Percentiles rank a stretch among this genome's conserved stretches.
Conservation (phyloP, 2,888 invertebrate species). For the Andrena trimmerana region DNA sequence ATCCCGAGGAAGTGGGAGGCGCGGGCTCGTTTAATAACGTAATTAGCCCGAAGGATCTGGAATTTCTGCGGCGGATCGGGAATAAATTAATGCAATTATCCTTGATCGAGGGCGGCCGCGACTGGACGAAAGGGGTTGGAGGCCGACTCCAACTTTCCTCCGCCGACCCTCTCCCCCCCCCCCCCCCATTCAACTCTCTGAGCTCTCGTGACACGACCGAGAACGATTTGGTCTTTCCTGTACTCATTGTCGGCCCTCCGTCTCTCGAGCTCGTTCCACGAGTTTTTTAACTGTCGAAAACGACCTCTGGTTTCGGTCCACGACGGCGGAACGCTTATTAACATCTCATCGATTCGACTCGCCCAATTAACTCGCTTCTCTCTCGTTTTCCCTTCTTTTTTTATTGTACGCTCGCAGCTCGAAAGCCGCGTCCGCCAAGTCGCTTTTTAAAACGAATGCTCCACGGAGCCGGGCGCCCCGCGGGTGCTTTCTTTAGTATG, state of each 20-base stretch:
- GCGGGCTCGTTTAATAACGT: constrained; percentile 73
- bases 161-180: not conserved
- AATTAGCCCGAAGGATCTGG: constrained; percentile 77
- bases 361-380: constrained; percentile 75
- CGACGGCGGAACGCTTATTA: constrained; percentile 50
- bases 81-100: constrained; percentile 82
- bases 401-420: constrained; percentile 16
- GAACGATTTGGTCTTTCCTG: constrained; percentile 53
- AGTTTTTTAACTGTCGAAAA: constrained; percentile 15
- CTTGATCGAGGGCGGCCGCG: constrained; percentile 60
- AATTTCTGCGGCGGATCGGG: constrained; percentile 76
- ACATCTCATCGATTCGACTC: constrained; percentile 70
- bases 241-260: constrained; percentile 39
- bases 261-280: constrained; percentile 1
- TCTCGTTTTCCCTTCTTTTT: not conserved
- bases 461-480: constrained; percentile 56
- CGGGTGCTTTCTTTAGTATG: constrained; percentile 80
- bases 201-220: constrained; percentile 37
- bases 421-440: constrained; percentile 46
- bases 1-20: constrained; percentile 57
- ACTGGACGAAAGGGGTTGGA: constrained; percentile 53
- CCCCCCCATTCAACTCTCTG: not conserved
- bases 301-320: constrained; percentile 8
- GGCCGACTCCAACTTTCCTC: constrained; percentile 39
- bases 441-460: constrained; percentile 58